These are phyloP conservation scores for Galbula dea DNA, from an alignment of 2,113 vertebrate species.

Conservation along the genomic window DNA sequence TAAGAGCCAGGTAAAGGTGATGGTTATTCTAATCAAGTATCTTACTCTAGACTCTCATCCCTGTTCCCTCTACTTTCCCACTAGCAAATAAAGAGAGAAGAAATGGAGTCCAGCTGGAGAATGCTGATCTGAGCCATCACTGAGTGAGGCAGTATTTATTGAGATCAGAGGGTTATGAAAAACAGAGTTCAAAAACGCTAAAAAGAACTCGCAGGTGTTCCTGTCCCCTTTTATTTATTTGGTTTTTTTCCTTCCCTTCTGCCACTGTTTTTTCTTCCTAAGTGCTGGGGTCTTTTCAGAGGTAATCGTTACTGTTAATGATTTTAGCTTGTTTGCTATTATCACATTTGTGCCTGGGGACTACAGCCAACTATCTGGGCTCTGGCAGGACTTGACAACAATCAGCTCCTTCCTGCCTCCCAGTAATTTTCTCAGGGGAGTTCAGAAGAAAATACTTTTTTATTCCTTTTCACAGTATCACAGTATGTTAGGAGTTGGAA, in stretches of 20 bases:
- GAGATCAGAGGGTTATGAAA: neutral
- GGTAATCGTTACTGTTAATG: constrained; percentile 54
- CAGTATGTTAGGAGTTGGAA: no score
- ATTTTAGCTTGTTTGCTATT: constrained; percentile 65
- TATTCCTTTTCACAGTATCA: no score
- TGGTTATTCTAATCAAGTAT: neutral
- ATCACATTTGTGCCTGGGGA: constrained; percentile 61
- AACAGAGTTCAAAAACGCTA: neutral
- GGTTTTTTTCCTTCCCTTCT: neutral
- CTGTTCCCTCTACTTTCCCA: neutral
- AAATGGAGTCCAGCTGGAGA: neutral
- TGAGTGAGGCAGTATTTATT: neutral
- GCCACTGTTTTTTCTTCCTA: neutral
- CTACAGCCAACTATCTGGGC: constrained; percentile 36
- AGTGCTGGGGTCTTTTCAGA: constrained; percentile 38
- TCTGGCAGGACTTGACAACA: constrained; percentile 54
- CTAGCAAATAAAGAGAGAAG: neutral
- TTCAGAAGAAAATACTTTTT: constrained; percentile 31
- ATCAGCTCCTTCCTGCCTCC: constrained; percentile 48
- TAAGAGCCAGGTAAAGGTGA: neutral
- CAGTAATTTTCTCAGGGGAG: constrained; percentile 34
- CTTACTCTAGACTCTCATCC: neutral
- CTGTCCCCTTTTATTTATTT: neutral
- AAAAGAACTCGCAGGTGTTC: neutral
- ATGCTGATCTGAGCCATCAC: neutral